phyloP scores from a whole-genome alignment of 2,888 invertebrate species.

The Marronus borbonicus region DNA sequence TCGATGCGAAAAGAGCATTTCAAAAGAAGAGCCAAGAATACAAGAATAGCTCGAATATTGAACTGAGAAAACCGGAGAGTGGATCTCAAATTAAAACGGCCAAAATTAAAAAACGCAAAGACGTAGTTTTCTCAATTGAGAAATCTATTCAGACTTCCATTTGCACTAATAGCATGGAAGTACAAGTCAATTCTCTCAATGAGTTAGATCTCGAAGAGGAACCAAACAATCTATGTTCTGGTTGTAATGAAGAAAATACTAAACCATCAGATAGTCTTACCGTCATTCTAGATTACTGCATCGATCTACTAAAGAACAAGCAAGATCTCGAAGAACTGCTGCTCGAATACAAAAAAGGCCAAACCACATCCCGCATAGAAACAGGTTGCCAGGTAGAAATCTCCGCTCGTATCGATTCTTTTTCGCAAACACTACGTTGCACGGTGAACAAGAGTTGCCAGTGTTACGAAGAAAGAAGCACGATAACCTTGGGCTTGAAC shows the following conservation, averaged over 20 bases:
- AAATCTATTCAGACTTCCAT: conserved; percentile 10
- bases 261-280: neutral
- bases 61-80: neutral
- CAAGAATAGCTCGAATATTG: neutral
- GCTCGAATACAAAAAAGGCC: neutral
- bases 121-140: neutral
- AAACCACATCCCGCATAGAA: neutral
- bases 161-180: neutral
- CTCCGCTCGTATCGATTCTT: neutral
- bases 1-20: neutral
- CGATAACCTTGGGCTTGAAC: neutral
- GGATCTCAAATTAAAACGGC: neutral
- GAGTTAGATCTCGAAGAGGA: neutral
- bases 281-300: conserved; percentile 8
- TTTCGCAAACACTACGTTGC: conserved; percentile 1
- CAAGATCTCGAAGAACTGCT: conserved; percentile 16
- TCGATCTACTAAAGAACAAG: neutral
- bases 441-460: neutral
- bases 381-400: conserved; percentile 12
- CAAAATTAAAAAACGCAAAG: neutral
- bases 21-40: neutral
- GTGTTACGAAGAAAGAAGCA: neutral
- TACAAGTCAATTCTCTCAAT: conserved; percentile 3
- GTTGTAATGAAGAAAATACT: neutral
- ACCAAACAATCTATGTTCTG: neutral